Evolutionary conservation across 2,113 vertebrate species (phyloP).

Genomic region (Lasiurus cinereus): DNA sequence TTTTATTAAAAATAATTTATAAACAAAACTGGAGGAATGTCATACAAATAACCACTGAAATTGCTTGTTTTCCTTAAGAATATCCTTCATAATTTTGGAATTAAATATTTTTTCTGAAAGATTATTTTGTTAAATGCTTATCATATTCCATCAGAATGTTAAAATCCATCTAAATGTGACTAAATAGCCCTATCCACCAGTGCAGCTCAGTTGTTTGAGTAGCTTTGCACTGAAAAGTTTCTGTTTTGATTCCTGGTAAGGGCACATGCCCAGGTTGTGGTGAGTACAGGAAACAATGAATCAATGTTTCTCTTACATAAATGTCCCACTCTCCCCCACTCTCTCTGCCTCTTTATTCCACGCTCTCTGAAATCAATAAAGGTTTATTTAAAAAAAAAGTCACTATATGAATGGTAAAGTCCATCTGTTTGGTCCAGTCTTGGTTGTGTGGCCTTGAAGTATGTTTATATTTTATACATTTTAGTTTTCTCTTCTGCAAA

Average conservation of each 20-base stretch:
- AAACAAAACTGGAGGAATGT: background rate
- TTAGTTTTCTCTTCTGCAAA: background rate
- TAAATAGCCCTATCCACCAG: background rate
- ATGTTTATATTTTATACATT: background rate
- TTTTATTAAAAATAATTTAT: background rate
- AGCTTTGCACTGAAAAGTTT: too few species aligned
- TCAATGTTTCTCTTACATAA: too few species aligned
- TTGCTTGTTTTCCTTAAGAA: background rate
- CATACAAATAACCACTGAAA: background rate
- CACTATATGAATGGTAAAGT: background rate
- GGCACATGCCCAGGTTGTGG: too few species aligned
- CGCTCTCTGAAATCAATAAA: too few species aligned
- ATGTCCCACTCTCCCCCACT: too few species aligned
- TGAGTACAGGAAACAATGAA: too few species aligned
- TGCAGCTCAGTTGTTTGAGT: too few species aligned
- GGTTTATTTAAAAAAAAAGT: too few species aligned
- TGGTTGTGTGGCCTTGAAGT: background rate
- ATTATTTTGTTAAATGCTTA: background rate
- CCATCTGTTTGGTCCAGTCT: background rate
- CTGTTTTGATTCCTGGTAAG: too few species aligned
- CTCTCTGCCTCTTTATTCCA: too few species aligned
- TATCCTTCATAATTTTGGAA: background rate
- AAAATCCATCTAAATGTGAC: background rate
- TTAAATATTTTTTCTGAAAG: background rate
- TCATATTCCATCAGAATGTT: background rate